Base-by-base conservation (phyloP, 2,113 vertebrate species). In the Saccopteryx leptura region DNA sequence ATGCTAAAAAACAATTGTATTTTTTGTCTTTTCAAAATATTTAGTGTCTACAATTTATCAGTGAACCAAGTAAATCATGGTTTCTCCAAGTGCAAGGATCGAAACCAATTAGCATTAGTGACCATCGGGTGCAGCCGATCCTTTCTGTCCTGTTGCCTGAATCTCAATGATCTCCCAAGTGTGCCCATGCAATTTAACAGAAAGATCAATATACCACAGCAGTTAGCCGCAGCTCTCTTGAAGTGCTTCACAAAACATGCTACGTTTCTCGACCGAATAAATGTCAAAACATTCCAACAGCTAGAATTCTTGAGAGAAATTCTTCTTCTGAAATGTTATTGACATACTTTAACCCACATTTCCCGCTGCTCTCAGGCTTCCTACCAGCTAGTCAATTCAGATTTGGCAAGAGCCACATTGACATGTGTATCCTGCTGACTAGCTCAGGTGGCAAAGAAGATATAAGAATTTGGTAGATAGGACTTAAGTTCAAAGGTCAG, bases 31-130 rank as follows among this genome's bases (percentile, higher is more conserved):
- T 98, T 98, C 98, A 99, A 99, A 99, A 99, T 99, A 99, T 99
- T 99, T 99, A 98, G 98, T 98, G 98, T 99, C 99, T 98, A 98
- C 99, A 97, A 98, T 99, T 99, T 98, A 99, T 99, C 98, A 98
- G 98, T 96, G 98, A 98, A 98, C 94, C 98, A 96, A 99, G 98
- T 99, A 99, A 99, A 99, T 99, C 98, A 99, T 90, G 23, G 97
- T 93, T 99, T 99, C 98, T 98, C 98, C 98, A 99, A 98, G 98
- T 98, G 98, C 98, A 97, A 97, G 98, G 99, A 99, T 99, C 99
- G 99, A 99, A 99, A 99, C 99, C 99, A 99, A 99, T 99, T 99
- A 99, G 99, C 99, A 99, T 99, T 99, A 99, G 99, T 98, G 98
- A 99, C 99, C 98, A 98, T 98, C 97, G 98, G 98, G 98, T 98